Conservation (phyloP, 2,797 vertebrate species). For the Myripristis murdjan region DNA sequence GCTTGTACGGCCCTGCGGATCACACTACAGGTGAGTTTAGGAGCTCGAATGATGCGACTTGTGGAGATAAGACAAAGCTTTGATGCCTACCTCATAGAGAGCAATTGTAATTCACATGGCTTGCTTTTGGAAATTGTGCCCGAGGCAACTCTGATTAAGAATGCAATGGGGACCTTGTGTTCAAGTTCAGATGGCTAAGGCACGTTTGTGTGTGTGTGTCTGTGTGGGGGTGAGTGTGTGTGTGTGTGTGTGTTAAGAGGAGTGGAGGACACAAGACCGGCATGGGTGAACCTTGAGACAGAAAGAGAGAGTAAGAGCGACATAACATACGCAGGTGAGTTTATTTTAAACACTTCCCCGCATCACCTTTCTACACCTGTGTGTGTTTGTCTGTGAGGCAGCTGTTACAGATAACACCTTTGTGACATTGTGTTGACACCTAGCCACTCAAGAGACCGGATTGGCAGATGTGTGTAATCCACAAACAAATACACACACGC, state of each 20-base stretch:
- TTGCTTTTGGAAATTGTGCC: conserved; percentile 55
- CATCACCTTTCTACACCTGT: conserved; percentile 12
- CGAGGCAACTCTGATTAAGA: conserved; percentile 60
- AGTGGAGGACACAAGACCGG: conserved; percentile 4
- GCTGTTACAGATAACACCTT: conserved; percentile 49
- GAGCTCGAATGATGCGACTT: conserved; percentile 26
- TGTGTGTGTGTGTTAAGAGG: conserved; percentile 16
- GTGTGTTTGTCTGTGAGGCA: conserved; percentile 23
- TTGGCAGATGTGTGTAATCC: conserved; percentile 45
- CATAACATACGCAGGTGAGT: conserved; percentile 26
- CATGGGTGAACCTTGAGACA: conserved; percentile 6
- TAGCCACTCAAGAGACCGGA: conserved; percentile 26
- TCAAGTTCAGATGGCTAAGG: conserved; percentile 55
- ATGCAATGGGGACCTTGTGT: conserved; percentile 54
- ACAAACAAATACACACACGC: conserved; percentile 16
- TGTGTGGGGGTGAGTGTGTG: not conserved
- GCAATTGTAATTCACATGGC: conserved; percentile 67
- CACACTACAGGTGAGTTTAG: conserved; percentile 45
- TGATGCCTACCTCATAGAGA: conserved; percentile 57
- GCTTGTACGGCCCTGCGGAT: conserved; percentile 20
- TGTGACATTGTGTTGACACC: conserved; percentile 51
- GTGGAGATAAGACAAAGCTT: conserved; percentile 48
- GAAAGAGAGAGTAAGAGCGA: conserved; percentile 21
- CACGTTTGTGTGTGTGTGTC: conserved; percentile 32
- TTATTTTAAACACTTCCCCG: conserved; percentile 40